Conservation (phyloP, 2,888 invertebrate genomes). For the Parelbella ahira region DNA sequence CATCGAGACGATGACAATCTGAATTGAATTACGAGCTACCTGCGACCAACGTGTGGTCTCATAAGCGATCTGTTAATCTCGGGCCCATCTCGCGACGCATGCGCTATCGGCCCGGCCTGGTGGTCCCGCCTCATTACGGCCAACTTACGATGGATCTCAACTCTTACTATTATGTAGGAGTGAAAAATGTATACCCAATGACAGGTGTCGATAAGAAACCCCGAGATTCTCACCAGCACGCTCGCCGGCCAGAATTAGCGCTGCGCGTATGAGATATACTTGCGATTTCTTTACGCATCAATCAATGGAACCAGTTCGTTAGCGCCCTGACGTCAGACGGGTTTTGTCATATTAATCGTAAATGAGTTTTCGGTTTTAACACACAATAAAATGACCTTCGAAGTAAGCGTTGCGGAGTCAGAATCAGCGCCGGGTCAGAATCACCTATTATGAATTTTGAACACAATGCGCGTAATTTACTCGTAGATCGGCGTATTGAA, state of each 20-base stretch:
- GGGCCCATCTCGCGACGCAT: constrained; percentile 68
- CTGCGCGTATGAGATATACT: constrained; percentile 39
- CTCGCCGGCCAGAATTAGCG: constrained; percentile 18
- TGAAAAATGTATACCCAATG: constrained; percentile 72
- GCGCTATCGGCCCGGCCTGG: constrained; percentile 64
- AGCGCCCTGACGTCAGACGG: constrained; percentile 40
- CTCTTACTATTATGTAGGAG: constrained; percentile 59
- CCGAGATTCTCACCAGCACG: constrained; percentile 13
- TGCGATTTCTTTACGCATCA: constrained; percentile 56
- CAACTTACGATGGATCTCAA: constrained; percentile 46
- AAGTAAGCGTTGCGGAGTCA: constrained; percentile 7
- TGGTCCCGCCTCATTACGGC: constrained; percentile 75
- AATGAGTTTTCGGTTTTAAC: constrained; percentile 23
- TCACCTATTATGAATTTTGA: constrained; percentile 28
- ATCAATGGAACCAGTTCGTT: constrained; percentile 55
- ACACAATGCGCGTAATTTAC: constrained; percentile 51
- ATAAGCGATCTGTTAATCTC: constrained; percentile 68
- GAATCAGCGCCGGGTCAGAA: constrained; percentile 22
- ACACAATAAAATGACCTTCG: constrained; percentile 33
- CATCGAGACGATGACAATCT: constrained; percentile 78
- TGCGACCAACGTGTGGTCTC: constrained; percentile 76
- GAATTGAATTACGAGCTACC: constrained; percentile 77
- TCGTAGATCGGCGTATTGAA: constrained; percentile 27
- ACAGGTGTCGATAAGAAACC: constrained; percentile 69
- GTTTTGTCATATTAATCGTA: constrained; percentile 20